phyloP scores from a whole-genome alignment of 1,140 invertebrate genomes.

The Calosoma granatense region DNA sequence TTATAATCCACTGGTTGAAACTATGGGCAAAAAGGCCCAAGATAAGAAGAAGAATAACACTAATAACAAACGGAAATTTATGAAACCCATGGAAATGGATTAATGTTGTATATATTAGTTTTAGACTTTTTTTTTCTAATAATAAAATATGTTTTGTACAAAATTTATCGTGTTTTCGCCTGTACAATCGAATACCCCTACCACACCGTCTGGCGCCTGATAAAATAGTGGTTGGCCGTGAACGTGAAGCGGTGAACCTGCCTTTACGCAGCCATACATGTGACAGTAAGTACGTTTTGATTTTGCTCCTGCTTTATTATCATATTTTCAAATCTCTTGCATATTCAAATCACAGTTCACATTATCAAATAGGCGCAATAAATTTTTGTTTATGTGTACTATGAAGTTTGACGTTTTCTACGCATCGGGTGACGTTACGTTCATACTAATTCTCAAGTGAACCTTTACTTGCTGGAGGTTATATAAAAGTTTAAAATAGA shows the following conservation, averaged over 20 bases:
- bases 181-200: too few species aligned
- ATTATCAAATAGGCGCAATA: not conserved
- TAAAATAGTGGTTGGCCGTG: too few species aligned
- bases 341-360: too few species aligned
- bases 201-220: too few species aligned
- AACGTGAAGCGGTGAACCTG: not conserved
- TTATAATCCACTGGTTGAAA: conserved; percentile 35
- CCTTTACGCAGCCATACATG: conserved; percentile 3
- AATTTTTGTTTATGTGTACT: not conserved
- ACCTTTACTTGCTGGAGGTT: conserved; percentile 7
- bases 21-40: conserved; percentile 36
- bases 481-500: conserved; percentile 8
- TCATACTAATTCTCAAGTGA: not conserved
- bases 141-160: too few species aligned
- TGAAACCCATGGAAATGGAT: conserved; percentile 19
- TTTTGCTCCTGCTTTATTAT: not conserved
- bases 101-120: not conserved
- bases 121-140: not conserved
- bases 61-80: conserved; percentile 24
- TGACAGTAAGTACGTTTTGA: conserved; percentile 3
- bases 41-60: conserved; percentile 23
- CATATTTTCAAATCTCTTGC: not conserved
- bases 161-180: too few species aligned
- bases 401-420: conserved; percentile 3
- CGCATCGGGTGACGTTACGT: not conserved